Percentiles rank a stretch among this genome's conserved stretches.
Conservation (phyloP, 2,888 invertebrate genomes). For the Pyrochroa serraticornis region DNA sequence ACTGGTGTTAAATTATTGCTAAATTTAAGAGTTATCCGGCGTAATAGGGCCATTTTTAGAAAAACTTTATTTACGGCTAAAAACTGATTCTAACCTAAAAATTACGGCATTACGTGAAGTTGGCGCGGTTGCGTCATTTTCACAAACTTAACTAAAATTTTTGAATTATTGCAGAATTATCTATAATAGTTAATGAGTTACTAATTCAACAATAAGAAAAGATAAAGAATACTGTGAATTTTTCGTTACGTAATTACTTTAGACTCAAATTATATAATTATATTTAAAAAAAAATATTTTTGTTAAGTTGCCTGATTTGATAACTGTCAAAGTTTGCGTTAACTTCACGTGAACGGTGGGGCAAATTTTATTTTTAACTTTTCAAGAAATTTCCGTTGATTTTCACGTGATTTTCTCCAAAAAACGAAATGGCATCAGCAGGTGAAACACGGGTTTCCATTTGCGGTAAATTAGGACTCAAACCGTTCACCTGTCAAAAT, state of each 20-base stretch:
- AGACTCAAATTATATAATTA: too few species aligned
- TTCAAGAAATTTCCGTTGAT: constrained; percentile 2
- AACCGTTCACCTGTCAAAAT: constrained; percentile 74
- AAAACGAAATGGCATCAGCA: constrained; percentile 42
- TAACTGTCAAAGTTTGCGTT: background rate
- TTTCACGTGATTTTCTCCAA: constrained; percentile 22
- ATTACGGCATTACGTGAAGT: background rate
- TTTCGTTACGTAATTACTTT: too few species aligned
- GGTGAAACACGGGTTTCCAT: constrained; percentile 43
- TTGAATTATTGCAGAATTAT: too few species aligned
- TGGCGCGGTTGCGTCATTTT: too few species aligned
- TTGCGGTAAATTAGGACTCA: constrained; percentile 59
- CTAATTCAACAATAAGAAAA: too few species aligned
- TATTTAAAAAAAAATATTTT: background rate
- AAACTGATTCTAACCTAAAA: constrained; percentile 2
- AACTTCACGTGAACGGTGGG: constrained; percentile 1
- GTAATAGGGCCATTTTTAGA: constrained; percentile 16
- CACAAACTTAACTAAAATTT: too few species aligned
- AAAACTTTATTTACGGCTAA: background rate
- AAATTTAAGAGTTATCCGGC: background rate
- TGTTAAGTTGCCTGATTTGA: background rate
- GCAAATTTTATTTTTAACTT: constrained; percentile 10
- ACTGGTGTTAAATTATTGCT: background rate
- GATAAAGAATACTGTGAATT: too few species aligned
- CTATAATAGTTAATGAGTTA: too few species aligned